Base-by-base conservation (phyloP, 2,113 vertebrate genomes). In the Entelurus aequoreus region DNA sequence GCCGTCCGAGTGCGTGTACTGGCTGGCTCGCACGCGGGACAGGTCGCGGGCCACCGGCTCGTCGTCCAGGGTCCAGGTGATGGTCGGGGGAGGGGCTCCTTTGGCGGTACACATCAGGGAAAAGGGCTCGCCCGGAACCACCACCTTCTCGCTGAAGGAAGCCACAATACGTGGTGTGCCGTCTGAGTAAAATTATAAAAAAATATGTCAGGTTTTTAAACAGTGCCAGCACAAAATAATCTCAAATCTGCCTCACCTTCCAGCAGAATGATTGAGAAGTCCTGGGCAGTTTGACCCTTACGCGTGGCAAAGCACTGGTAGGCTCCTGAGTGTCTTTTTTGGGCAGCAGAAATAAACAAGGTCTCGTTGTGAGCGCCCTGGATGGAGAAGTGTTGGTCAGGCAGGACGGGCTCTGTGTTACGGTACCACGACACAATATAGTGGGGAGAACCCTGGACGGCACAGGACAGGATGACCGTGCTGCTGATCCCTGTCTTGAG, bases 291-390 rank as follows among this genome's bases (percentile, higher is more conserved):
- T 85, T 99, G 95, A 66, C 88, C 84, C 78, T 94, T 98, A 71
- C 95, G 93, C 0, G 92, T 95, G 67, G 96, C 97, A 2, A 99
- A 98, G 87, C 97, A 99, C 88, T 99, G 97, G 75, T 99, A 99
- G 53, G 95, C 95, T 0, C 97, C 97, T 0, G 96, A 98, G 83
- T 99, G 96, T 89, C 93, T 94, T 86, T 98, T 98, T 84, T 97
- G 96, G 3, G 97, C 97, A 0, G 95, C 94, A 0, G 92, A 93
- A 85, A 99, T 98, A 74, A 98, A 95, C 6, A 99, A 89, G 0
- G 94, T 98, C 87, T 99, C 95, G 8, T 98, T 98, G 90, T 94
- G 93, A 84, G 92, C 88, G 7, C 97, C 97, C 11, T 97, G 94
- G 87, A 99, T 94, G 85, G 96, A 97, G 88, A 98, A 93, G 88